Evolutionary conservation across 2,888 invertebrate genomes (phyloP).

Genomic region (Chalcis sispes): DNA sequence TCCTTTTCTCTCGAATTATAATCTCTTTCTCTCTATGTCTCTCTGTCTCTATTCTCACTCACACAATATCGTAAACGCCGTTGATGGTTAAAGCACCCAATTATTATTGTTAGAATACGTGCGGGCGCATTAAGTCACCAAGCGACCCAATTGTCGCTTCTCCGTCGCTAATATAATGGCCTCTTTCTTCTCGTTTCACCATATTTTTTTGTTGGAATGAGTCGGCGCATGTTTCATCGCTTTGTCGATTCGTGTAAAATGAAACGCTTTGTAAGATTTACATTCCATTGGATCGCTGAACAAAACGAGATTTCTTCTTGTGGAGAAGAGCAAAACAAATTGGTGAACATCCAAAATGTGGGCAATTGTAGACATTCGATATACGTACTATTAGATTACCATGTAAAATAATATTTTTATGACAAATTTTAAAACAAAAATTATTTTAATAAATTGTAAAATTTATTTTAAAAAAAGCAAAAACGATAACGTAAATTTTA

Average conservation of each 20-base stretch:
- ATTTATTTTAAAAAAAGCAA: too few relatives aligned
- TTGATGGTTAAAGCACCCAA: conserved; percentile 23
- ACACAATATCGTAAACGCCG: background rate
- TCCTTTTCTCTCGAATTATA: background rate
- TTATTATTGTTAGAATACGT: conserved; percentile 4
- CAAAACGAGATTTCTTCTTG: too few relatives aligned
- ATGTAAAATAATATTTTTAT: too few relatives aligned
- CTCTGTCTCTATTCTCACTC: too few relatives aligned
- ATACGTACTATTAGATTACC: too few relatives aligned
- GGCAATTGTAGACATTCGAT: too few relatives aligned
- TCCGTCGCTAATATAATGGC: background rate
- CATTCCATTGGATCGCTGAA: background rate
- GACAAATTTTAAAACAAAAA: too few relatives aligned
- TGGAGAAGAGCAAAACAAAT: too few relatives aligned
- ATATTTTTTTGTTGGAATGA: background rate
- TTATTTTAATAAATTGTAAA: too few relatives aligned
- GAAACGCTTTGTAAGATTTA: conserved; percentile 1
- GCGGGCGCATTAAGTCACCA: background rate
- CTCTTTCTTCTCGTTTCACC: background rate
- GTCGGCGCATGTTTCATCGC: background rate
- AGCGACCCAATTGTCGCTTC: conserved; percentile 13
- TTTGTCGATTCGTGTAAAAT: conserved; percentile 1
- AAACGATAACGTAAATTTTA: too few relatives aligned
- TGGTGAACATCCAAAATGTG: too few relatives aligned
- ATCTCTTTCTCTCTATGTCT: background rate